Base-by-base conservation (phyloP, 2,113 vertebrate species). In the Onychostruthus taczanowskii region DNA sequence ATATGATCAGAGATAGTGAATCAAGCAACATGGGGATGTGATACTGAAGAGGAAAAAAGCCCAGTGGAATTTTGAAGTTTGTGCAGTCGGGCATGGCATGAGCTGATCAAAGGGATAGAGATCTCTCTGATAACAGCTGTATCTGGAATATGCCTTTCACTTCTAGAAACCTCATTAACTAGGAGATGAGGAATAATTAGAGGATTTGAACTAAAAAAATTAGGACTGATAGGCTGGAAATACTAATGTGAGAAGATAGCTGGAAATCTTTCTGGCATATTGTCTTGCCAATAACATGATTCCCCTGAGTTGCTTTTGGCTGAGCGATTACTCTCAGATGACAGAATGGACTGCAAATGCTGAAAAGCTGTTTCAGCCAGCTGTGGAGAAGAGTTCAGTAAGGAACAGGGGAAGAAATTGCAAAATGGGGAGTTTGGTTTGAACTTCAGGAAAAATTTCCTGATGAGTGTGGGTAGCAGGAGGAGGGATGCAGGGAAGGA, bases 401-500 rank as follows among this genome's bases (percentile, higher is more conserved):
- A 75, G 72, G 37, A 91, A 44, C 35, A 35, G 6, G 14, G 63
- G 10, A 83, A 62, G 47, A 86, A 80, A 76, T 24, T 67, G 47
- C 30, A 56, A 89, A 58, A n/a, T 31, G 14, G 6, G 23, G 16
- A 73, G 72, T 79, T 39, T 16, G 31, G 17, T 79, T 16, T 66
- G 72, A 86, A 49, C 50, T 55, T 73, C 24, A 77, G 53, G 37
- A 76, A 81, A 46, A 63, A 39, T 2, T 50, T 74, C 24, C 52
- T 79, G 62, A 14, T 2, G 7, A 39, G n/a, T 72, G 30, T 80
- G 49, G 24, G 16, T 53, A 35, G 43, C 0, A 0, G 43, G 6
- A 72, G 30, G 30, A 49, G 39, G 28, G 19, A 44, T 63, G 7
- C 53, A 58, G 63, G 19, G 33, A 49, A 69, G 59, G 49, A 87